Evolutionary conservation across 1,140 invertebrate genomes (phyloP).

Genomic region (Centruroides vittatus): DNA sequence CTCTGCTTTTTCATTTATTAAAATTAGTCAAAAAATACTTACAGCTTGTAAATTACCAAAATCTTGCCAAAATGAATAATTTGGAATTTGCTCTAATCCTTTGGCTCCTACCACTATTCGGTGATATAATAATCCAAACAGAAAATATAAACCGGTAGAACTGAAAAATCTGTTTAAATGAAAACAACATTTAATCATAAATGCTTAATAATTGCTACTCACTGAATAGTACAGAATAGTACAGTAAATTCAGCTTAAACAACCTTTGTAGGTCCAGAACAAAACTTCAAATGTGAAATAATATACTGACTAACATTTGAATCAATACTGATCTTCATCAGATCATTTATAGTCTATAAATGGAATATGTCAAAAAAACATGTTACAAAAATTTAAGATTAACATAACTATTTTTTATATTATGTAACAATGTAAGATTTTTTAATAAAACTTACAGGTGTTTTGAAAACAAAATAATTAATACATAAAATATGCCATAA

Average conservation of each 20-base stretch:
- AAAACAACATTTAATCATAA: neutral
- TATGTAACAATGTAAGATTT: too few relatives aligned
- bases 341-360: too few relatives aligned
- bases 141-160: conserved; percentile 22
- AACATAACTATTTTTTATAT: too few relatives aligned
- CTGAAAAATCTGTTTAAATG: conserved; percentile 22
- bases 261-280: too few relatives aligned
- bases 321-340: too few relatives aligned
- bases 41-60: conserved; percentile 33
- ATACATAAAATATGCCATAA: too few relatives aligned
- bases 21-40: conserved; percentile 12
- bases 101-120: conserved; percentile 29
- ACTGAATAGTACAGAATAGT: neutral
- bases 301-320: too few relatives aligned
- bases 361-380: too few relatives aligned
- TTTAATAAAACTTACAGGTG: too few relatives aligned
- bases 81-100: conserved; percentile 32
- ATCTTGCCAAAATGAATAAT: conserved; percentile 32
- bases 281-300: too few relatives aligned
- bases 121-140: conserved; percentile 28
- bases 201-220: neutral
- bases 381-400: too few relatives aligned
- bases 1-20: neutral
- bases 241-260: neutral
- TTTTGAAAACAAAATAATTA: too few relatives aligned